Conservation (phyloP, 2,888 invertebrate genomes). For the Melieria omissa region DNA sequence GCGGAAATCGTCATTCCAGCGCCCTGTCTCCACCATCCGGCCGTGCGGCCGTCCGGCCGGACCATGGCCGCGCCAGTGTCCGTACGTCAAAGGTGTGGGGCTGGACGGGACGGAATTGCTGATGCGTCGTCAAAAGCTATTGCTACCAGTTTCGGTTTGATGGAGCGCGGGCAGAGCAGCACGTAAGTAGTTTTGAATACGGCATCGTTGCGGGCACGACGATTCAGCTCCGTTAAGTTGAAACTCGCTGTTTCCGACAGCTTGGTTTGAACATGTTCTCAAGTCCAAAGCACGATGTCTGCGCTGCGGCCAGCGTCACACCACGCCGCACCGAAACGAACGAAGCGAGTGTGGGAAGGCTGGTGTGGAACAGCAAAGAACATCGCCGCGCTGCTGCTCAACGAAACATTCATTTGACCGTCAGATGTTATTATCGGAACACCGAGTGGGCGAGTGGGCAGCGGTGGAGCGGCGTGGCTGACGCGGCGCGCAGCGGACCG, state of each 20-base stretch:
- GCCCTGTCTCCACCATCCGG: constrained; percentile 24
- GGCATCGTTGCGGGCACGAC: constrained; percentile 43
- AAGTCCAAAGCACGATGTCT: constrained; percentile 49
- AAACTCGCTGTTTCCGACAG: constrained; percentile 57
- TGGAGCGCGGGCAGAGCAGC: constrained; percentile 37
- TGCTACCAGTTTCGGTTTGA: constrained; percentile 53
- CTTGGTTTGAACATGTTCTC: constrained; percentile 56
- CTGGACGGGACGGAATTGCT: constrained; percentile 52
- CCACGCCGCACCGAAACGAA: constrained; percentile 7
- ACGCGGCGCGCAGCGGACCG: background rate
- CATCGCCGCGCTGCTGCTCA: constrained; percentile 44
- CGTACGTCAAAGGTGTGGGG: constrained; percentile 47
- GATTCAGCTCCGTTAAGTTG: constrained; percentile 50
- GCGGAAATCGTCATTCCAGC: constrained; percentile 57
- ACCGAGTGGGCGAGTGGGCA: constrained; percentile 26
- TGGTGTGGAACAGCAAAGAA: constrained; percentile 3
- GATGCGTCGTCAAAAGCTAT: constrained; percentile 59
- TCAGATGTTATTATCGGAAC: constrained; percentile 48
- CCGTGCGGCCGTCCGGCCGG: constrained; percentile 9
- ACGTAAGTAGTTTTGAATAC: constrained; percentile 47
- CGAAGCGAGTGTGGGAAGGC: too few relatives aligned
- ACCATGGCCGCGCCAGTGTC: constrained; percentile 29
- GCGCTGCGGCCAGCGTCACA: constrained; percentile 33
- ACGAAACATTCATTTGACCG: constrained; percentile 55
- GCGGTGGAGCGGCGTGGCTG: background rate